Evolutionary conservation across 2,113 vertebrate species (phyloP).

Genomic region (Siphamia tubifer): DNA sequence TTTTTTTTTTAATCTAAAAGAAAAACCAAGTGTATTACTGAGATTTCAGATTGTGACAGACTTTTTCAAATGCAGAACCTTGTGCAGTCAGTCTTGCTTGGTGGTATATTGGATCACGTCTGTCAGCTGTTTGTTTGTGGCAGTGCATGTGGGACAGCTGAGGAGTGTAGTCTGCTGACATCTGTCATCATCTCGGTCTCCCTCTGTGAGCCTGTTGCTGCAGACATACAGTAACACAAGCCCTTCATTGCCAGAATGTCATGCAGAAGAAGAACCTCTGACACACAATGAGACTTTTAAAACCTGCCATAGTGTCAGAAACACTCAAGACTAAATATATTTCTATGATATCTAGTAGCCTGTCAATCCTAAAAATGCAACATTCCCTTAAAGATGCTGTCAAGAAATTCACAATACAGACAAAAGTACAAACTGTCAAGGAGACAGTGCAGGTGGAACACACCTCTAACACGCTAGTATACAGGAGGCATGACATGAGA

Average conservation of each 20-base stretch:
- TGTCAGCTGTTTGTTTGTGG: slow-evolving; percentile 60
- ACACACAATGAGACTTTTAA: slow-evolving; percentile 29
- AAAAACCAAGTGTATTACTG: not conserved
- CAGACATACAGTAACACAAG: slow-evolving; percentile 63
- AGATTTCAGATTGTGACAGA: slow-evolving; percentile 29
- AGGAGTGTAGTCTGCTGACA: slow-evolving; percentile 41
- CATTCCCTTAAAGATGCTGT: slow-evolving; percentile 23
- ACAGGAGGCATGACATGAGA: not conserved
- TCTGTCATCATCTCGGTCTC: slow-evolving; percentile 66
- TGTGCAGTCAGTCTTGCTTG: slow-evolving; percentile 42
- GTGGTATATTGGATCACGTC: slow-evolving; percentile 49
- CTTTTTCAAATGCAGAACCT: slow-evolving; percentile 23
- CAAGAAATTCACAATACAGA: slow-evolving; percentile 14
- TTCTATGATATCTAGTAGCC: slow-evolving; percentile 13
- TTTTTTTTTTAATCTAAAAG: not conserved
- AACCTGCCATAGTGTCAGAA: slow-evolving; percentile 36
- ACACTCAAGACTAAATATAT: slow-evolving; percentile 40
- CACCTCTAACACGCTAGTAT: not conserved
- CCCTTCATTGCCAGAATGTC: slow-evolving; percentile 56
- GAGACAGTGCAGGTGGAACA: not conserved
- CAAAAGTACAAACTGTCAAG: not conserved
- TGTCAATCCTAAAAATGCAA: slow-evolving; percentile 26
- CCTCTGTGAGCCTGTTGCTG: slow-evolving; percentile 67
- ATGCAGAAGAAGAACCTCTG: slow-evolving; percentile 26
- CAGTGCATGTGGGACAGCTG: slow-evolving; percentile 37